phyloP scores from a whole-genome alignment of 2,888 invertebrate species.

The Pachliopta kotzebuea region DNA sequence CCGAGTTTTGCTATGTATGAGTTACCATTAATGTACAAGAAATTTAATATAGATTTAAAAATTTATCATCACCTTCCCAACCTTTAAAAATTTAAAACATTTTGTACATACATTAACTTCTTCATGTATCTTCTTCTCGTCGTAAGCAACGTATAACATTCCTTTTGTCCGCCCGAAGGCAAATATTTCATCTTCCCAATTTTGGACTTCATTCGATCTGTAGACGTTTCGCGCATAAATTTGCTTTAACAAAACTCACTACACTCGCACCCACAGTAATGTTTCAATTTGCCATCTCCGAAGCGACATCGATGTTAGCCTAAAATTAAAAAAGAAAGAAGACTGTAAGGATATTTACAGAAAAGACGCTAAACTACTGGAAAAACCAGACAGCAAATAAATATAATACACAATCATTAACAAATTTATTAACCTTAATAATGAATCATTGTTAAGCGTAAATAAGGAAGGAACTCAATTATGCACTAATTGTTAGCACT shows the following conservation, averaged over 20 bases:
- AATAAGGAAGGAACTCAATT: conserved; percentile 19
- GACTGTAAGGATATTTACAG: conserved; percentile 64
- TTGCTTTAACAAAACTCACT: conserved; percentile 32
- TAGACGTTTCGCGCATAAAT: conserved; percentile 39
- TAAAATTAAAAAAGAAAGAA: conserved; percentile 62
- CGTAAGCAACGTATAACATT: conserved; percentile 81
- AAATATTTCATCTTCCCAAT: conserved; percentile 82
- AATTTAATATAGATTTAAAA: no score
- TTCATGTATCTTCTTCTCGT: conserved; percentile 84
- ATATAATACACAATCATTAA: conserved; percentile 7
- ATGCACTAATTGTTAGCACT: conserved; percentile 19
- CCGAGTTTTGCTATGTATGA: no score
- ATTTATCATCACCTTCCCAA: no score
- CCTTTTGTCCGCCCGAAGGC: conserved; percentile 79
- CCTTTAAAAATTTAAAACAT: conserved; percentile 15
- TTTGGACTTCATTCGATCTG: conserved; percentile 75
- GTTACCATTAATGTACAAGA: no score
- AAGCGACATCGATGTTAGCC: conserved; percentile 32
- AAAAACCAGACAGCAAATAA: conserved; percentile 17
- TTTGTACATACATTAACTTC: conserved; percentile 82
- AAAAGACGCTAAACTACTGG: conserved; percentile 31
- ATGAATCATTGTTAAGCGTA: background rate
- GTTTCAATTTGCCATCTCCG: conserved; percentile 28
- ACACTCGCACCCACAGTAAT: conserved; percentile 34
- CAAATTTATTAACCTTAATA: conserved; percentile 3